These are phyloP conservation scores for Odontamblyopus rebecca DNA, from an alignment of 2,797 vertebrate species.

Conservation along the genomic window DNA sequence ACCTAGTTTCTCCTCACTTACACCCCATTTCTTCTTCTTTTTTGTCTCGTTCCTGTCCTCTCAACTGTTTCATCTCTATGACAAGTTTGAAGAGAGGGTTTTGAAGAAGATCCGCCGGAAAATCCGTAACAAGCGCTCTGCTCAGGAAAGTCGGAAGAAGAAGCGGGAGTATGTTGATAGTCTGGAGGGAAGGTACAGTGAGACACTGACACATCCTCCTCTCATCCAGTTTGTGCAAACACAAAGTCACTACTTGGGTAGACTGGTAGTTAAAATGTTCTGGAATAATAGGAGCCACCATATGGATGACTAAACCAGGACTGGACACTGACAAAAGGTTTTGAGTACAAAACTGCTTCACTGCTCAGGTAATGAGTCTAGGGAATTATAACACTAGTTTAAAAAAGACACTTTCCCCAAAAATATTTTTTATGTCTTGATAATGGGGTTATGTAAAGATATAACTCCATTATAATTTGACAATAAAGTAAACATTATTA, in stretches of 20 bases:
- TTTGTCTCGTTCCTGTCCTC: slow-evolving; percentile 19
- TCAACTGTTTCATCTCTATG: slow-evolving; percentile 41
- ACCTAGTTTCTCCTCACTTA: slow-evolving; percentile 32
- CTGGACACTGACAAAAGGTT: neutral
- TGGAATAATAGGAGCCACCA: slow-evolving; percentile 10
- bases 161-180: slow-evolving; percentile 92
- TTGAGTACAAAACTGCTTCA: slow-evolving; percentile 11
- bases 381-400: neutral
- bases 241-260: neutral
- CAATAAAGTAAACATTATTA: neutral
- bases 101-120: slow-evolving; percentile 96
- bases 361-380: slow-evolving; percentile 3
- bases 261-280: slow-evolving; percentile 1
- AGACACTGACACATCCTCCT: slow-evolving; percentile 10
- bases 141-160: slow-evolving; percentile 96
- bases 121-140: slow-evolving; percentile 95
- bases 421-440: neutral
- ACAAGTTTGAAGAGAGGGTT: slow-evolving; percentile 88
- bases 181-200: slow-evolving; percentile 85
- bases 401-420: neutral
- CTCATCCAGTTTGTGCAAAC: slow-evolving; percentile 14
- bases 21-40: slow-evolving; percentile 15
- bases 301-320: slow-evolving; percentile 8
- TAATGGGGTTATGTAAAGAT: neutral
- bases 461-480: neutral